Evolutionary conservation across 2,797 vertebrate genomes (phyloP), one percentile per base, ranked within the genome.

Genomic region (Graptemys geographica): DNA sequence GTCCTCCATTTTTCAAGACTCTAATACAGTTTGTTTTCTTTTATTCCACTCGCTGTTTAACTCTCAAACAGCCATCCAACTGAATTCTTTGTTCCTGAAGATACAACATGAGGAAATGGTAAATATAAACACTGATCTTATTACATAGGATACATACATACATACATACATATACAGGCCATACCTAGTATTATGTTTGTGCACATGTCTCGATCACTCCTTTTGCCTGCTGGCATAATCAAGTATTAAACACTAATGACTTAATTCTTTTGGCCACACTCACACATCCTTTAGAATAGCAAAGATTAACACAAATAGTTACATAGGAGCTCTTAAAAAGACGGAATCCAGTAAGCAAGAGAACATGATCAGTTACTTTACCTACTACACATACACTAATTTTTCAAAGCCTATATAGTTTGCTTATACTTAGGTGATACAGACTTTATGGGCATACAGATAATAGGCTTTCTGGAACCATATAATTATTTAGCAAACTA

Each of bases 111-210:
- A 41, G 74, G 65, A 89, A 76, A 52, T 53, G 79, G 9, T 33
- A 86, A 84, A 11, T 1, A 55, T 79, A 90, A 92, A 53, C 33
- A 6, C 53, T 11, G 27, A 33, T 2, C 16, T 37, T 37, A 2
- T 5, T 11, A 65, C 69, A 84, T 53, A 52, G 85, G 81, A 51
- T 2, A 41, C 27, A 41, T 10, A 27, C 10, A 1, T 1, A 4
- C 44, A 44, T 44, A 44, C 41, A 41, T 41, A 27, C 10, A 1
- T 1, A 4, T 0, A 0, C 78, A 74, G 23, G 23, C 81, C 16
- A 0, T 4, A 12, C 15, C 78, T 74, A 11, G 69, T 19, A 2
- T 1, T 31, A 27, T 2, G 57, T 25, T 47, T 81, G 53, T 6
- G 87, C 4, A 47, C n/a, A 19, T 33, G 53, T 47, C 94, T 2